Percentiles rank a stretch among this genome's conserved stretches.
Evolutionary conservation across 2,888 invertebrate species (phyloP).

Genomic region (Brachynemurus nebulosus): DNA sequence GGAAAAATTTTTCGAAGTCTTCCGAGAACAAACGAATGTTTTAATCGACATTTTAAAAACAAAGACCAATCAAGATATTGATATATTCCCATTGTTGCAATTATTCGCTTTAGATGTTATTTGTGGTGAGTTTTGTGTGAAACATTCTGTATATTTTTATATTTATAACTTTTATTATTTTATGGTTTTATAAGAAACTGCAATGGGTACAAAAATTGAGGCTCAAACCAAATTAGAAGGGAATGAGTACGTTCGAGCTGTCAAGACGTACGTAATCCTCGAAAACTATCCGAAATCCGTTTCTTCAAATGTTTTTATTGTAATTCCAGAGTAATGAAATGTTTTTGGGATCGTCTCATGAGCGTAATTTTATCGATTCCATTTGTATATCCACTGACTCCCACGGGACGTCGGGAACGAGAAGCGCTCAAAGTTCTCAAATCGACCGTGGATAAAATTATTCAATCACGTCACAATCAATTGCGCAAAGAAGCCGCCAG

Average conservation of each 20-base stretch:
- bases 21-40: conserved; percentile 46
- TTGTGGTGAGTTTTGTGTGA: conserved; percentile 34
- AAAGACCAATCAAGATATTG: conserved; percentile 32
- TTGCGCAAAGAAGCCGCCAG: too few species aligned
- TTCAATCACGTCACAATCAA: too few species aligned
- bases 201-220: conserved; percentile 66
- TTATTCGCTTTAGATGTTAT: conserved; percentile 47
- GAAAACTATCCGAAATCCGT: too few species aligned
- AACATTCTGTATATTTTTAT: not conserved
- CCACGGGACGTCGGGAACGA: too few species aligned
- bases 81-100: conserved; percentile 47
- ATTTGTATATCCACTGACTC: too few species aligned
- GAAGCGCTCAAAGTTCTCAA: too few species aligned
- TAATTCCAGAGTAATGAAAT: too few species aligned
- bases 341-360: too few species aligned
- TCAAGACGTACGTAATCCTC: not conserved
- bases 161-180: not conserved
- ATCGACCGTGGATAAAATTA: too few species aligned
- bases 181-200: conserved; percentile 5
- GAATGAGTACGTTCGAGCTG: conserved; percentile 1
- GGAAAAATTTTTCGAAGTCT: conserved; percentile 54
- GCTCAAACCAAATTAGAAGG: conserved; percentile 37
- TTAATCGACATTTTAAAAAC: conserved; percentile 39
- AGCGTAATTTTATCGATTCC: too few species aligned
- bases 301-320: too few species aligned